Percentiles rank a stretch among this genome's conserved stretches.
phyloP scores from a whole-genome alignment of 2,888 invertebrate genomes.

The Priocnemis perturbator region DNA sequence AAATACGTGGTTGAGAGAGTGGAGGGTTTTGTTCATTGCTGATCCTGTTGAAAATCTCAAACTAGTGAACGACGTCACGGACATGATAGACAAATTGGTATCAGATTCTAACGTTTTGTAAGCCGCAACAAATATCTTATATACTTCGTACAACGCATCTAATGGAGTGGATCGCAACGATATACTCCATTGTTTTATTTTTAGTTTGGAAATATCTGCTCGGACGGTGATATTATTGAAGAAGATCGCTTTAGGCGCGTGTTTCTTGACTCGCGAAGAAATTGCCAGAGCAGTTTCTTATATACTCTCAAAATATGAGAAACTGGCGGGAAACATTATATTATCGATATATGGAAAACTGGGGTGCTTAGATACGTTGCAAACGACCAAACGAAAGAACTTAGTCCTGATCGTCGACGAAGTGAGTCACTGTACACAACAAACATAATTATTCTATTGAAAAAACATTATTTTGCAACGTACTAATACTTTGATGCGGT shows the following conservation, averaged over 20 bases:
- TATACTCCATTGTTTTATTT: slow-evolving; percentile 19
- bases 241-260: slow-evolving; percentile 73
- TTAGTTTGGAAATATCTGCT: slow-evolving; percentile 55
- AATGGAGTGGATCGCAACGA: neutral
- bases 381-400: slow-evolving; percentile 78
- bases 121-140: slow-evolving; percentile 14
- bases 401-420: slow-evolving; percentile 84
- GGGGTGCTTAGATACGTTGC: slow-evolving; percentile 61
- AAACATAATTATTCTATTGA: no score
- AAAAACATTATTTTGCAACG: no score
- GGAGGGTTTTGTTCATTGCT: slow-evolving; percentile 80
- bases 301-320: slow-evolving; percentile 67
- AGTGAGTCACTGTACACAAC: slow-evolving; percentile 71
- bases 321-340: slow-evolving; percentile 66
- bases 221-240: slow-evolving; percentile 72
- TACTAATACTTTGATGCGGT: no score
- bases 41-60: slow-evolving; percentile 76
- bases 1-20: slow-evolving; percentile 80
- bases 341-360: slow-evolving; percentile 65
- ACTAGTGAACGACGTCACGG: slow-evolving; percentile 74
- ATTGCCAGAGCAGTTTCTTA: slow-evolving; percentile 72
- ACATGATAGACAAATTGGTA: slow-evolving; percentile 77
- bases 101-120: slow-evolving; percentile 63
- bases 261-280: slow-evolving; percentile 71
- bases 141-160: neutral